Percentiles rank a stretch among this genome's conserved stretches.
phyloP scores from a whole-genome alignment of 2,888 invertebrate species.

The Drosophila neotestacea region DNA sequence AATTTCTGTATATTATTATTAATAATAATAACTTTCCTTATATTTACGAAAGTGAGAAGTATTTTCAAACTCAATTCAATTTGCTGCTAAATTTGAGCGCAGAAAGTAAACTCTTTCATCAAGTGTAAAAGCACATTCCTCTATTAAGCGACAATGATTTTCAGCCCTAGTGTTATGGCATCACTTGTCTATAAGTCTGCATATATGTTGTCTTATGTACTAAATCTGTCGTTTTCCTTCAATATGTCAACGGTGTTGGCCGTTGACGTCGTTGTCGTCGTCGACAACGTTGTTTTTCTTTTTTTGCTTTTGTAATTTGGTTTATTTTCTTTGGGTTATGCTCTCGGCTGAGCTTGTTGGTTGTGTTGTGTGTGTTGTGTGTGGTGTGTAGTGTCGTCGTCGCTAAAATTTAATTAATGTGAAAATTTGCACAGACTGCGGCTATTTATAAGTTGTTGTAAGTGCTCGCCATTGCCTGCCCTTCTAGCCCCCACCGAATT shows the following conservation, averaged over 20 bases:
- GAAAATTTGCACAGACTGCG: conserved; percentile 82
- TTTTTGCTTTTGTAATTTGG: conserved; percentile 1
- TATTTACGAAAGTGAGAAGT: background rate
- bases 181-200: conserved; percentile 30
- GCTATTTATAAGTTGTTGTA: conserved; percentile 81
- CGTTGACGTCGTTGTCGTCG: conserved; percentile 37
- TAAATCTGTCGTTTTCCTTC: conserved; percentile 82
- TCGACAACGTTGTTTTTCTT: conserved; percentile 24
- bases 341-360: conserved; percentile 25
- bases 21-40: background rate
- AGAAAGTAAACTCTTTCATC: background rate
- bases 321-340: conserved; percentile 34
- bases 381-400: conserved; percentile 55
- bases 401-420: conserved; percentile 82
- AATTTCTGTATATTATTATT: background rate
- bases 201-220: conserved; percentile 69
- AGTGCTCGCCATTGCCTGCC: conserved; percentile 61
- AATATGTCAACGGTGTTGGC: conserved; percentile 80
- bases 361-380: conserved; percentile 43
- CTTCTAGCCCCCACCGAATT: background rate
- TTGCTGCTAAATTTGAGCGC: background rate
- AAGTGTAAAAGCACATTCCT: background rate
- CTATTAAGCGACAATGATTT: background rate
- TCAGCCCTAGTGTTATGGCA: conserved; percentile 43
- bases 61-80: background rate